Evolutionary conservation across 2,888 invertebrate species (phyloP), one percentile per base, ranked within the genome.

Genomic region (Oxytorus armatus): DNA sequence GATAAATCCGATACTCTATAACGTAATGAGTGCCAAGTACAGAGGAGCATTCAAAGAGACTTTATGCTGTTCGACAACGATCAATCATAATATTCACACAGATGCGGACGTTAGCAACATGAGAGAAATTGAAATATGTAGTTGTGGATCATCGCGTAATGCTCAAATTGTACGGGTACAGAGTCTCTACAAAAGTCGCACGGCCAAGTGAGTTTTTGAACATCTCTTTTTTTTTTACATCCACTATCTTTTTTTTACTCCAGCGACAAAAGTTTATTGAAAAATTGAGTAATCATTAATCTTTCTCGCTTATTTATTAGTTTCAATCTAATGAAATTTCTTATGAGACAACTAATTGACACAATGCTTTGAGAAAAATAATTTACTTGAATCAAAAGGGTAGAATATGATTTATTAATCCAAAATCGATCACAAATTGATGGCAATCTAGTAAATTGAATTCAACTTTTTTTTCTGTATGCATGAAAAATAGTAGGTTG

Each of bases 1-100:
- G 0, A 94, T 97, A 84, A 97, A 97, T 92, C 97, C 97, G 0
- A 96, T 97, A 82, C 92, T 97, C 0, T 97, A 97, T 91, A 97
- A 97, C 90, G 94, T 97, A 1, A 97, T 97, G 97, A 95, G 93
- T 75, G 92, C 89, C 88, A 95, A 96, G 86, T 97, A 97, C 92
- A 93, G 97, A 23, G 93, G 94, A 23, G 96, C 96, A 0, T 96
- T 97, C 90, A 94, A 94, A 79, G 95, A 96, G 88, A 96, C 96
- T 0, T 93, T 96, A 69, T 95, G 95, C 90, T 95, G 96, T 84
- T 93, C 93, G 8, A 92, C 92, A 49, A 91, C 90, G 33, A 90
- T 87, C 83, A 73, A 79, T 49, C 79, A 77, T 63, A 59, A 76
- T 61, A 44, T 53, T 33, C 72, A 79, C 10, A 89, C 85, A 68